phyloP scores from a whole-genome alignment of 2,888 invertebrate genomes.

The Pristionchus maxplancki region DNA sequence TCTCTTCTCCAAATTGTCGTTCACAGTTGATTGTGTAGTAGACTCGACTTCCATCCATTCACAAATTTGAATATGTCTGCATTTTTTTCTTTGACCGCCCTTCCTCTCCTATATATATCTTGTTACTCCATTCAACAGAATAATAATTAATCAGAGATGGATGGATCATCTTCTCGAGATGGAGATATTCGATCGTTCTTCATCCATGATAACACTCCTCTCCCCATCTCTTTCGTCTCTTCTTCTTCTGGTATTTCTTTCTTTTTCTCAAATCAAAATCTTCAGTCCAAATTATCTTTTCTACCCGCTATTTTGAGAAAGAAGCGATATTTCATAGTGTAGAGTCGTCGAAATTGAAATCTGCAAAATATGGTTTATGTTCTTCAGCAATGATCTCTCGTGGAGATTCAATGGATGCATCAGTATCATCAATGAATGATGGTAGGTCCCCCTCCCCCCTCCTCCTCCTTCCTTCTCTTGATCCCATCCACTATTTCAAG shows the following conservation, averaged over 20 bases:
- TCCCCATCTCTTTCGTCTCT: conserved; percentile 38
- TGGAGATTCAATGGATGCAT: conserved; percentile 39
- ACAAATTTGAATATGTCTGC: not conserved
- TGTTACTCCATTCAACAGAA: too few species aligned
- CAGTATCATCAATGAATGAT: conserved; percentile 27
- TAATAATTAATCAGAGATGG: too few species aligned
- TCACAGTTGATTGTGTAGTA: conserved; percentile 13
- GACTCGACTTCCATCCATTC: not conserved
- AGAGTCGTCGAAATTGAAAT: not conserved
- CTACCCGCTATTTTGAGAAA: not conserved
- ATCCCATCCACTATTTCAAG: not conserved
- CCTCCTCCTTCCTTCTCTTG: not conserved
- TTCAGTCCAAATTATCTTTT: too few species aligned
- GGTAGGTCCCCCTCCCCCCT: conserved; percentile 24
- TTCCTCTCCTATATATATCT: not conserved
- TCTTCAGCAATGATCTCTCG: not conserved
- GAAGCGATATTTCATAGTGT: not conserved
- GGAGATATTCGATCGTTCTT: conserved; percentile 24
- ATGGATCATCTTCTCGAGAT: not conserved
- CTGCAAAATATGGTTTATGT: not conserved
- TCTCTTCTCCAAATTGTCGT: conserved; percentile 2
- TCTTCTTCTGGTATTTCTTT: conserved; percentile 33
- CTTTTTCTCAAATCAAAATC: too few species aligned
- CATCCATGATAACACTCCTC: conserved; percentile 42
- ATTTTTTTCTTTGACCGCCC: not conserved